Percentiles rank a stretch among this genome's conserved stretches.
phyloP scores from a whole-genome alignment of 1,140 invertebrate species.

The Calycopis cecrops region DNA sequence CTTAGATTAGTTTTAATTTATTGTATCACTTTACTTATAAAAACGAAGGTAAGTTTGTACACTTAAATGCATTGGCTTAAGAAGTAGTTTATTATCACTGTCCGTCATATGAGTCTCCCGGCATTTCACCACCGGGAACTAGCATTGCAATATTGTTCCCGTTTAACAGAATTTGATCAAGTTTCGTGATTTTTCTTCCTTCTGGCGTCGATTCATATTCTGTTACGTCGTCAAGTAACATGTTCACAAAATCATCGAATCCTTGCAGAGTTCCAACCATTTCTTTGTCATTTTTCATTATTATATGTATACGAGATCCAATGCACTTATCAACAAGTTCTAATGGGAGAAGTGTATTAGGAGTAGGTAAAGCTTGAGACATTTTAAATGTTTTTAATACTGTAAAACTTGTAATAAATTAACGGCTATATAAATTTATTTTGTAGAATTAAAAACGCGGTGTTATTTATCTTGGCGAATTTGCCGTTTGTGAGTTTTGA shows the following conservation, averaged over 20 bases:
- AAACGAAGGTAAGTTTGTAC: constrained; percentile 2
- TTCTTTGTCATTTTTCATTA: constrained; percentile 99
- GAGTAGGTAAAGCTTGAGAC: constrained; percentile 59
- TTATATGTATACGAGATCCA: constrained; percentile 98
- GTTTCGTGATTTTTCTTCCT: constrained; percentile 95
- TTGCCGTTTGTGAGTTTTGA: not conserved
- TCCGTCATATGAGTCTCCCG: constrained; percentile 59
- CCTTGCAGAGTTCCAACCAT: constrained; percentile 98
- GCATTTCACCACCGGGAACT: constrained; percentile 68
- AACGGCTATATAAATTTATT: not conserved
- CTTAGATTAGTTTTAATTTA: not conserved
- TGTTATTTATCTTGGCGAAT: not conserved
- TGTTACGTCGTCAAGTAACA: constrained; percentile 94
- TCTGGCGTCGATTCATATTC: constrained; percentile 98
- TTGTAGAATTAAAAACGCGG: not conserved
- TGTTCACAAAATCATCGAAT: constrained; percentile 99
- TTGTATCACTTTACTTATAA: not conserved
- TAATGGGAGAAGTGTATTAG: constrained; percentile 63
- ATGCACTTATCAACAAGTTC: constrained; percentile 99
- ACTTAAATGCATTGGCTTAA: constrained; percentile 22
- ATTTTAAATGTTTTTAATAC: constrained; percentile 27
- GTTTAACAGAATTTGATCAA: constrained; percentile 98
- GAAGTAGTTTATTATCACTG: constrained; percentile 28
- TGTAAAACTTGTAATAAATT: not conserved
- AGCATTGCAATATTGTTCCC: constrained; percentile 99